phyloP scores from a whole-genome alignment of 1,140 invertebrate species.

The Tetramorium parvispinum region DNA sequence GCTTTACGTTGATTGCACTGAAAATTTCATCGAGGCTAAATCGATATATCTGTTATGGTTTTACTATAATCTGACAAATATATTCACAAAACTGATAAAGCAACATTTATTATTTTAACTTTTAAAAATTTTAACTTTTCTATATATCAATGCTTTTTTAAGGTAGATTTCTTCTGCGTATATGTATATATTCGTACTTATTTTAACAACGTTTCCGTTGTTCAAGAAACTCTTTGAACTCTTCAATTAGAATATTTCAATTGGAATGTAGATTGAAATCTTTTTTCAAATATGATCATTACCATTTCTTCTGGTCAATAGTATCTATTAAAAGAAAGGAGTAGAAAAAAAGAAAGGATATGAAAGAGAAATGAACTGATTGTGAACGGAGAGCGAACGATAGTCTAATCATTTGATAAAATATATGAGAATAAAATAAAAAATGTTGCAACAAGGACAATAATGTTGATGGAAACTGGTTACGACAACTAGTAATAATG shows the following conservation, averaged over 20 bases:
- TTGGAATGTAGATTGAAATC: neutral
- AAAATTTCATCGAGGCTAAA: conserved; percentile 5
- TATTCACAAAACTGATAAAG: neutral
- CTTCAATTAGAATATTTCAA: neutral
- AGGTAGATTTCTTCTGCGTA: neutral
- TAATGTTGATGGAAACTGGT: conserved; percentile 65
- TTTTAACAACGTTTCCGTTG: neutral
- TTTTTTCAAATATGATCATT: neutral
- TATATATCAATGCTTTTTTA: neutral
- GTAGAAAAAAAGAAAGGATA: neutral
- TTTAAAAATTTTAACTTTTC: neutral
- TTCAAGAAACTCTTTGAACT: neutral
- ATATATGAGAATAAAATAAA: conserved; percentile 64
- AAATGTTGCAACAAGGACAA: conserved; percentile 20
- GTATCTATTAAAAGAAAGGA: neutral
- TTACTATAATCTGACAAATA: neutral
- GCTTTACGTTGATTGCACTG: neutral
- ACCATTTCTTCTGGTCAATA: neutral
- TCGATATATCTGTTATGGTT: neutral
- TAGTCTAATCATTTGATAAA: conserved; percentile 63
- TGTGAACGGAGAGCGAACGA: neutral
- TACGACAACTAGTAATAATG: conserved; percentile 71
- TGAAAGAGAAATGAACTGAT: neutral
- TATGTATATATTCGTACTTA: neutral
- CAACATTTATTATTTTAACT: neutral